Base-by-base conservation (phyloP, 2,797 vertebrate species). In the Megaceryle alcyon region DNA sequence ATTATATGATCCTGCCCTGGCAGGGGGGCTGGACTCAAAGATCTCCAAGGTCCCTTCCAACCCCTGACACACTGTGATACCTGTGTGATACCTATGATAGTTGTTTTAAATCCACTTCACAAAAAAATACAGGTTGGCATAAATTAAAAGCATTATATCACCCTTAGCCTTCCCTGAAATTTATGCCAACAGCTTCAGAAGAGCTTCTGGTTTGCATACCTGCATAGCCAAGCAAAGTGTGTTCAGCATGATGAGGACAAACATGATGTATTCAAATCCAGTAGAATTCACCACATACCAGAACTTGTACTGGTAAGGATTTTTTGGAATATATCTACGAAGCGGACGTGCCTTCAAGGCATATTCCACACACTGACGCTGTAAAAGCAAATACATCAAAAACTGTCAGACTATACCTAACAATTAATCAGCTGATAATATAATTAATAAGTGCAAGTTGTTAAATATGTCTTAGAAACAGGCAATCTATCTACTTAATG, bases 241-340 rank as follows among this genome's bases (percentile, higher is more conserved):
- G 98, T 99, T 99, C 97, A 99, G 99, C 98, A 99, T 99, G 98
- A 99, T 99, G 98, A 99, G 99, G 93, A 99, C 99, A 97, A 99
- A 99, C 99, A 99, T 99, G 99, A 99, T 99, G 98, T 99, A 99
- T 98, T 99, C 99, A 97, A 99, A 99, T 70, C 98, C 99, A 5
- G 99, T 99, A 94, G 99, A 99, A 98, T 99, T 99, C 95, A 99
- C 99, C 98, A 99, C 99, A 86, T 99, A 99, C 99, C 99, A 99
- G 98, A 99, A 99, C 98, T 99, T 99, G 98, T 99, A 99, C 98
- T 99, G 99, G 98, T 99, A 99, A 6, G 99, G 99, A 95, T 99
- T 99, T 98, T 99, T 99, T 60, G 99, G 99, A 96, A 99, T 99
- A 94, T 99, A 99, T 97, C 99, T 98, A 92, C 99, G 98, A 95